Base-by-base conservation (phyloP, 35 echinoderm and acorn worm genomes). In the Heliocidaris tuberculata region DNA sequence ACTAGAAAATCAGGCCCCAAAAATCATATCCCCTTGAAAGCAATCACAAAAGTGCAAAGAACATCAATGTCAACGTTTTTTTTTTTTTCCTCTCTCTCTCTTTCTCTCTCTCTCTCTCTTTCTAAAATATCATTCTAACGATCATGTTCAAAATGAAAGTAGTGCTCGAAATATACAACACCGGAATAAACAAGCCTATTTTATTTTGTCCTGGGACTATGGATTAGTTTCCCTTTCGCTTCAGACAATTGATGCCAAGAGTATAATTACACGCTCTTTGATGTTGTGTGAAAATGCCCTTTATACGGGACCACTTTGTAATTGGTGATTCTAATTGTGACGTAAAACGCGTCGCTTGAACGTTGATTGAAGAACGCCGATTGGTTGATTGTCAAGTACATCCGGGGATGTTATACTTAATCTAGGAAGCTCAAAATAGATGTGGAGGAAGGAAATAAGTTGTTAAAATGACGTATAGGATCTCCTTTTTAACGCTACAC, bases 141-240 rank as follows among this genome's bases (percentile, higher is more conserved):
- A 78, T 2, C 52, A 13, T 42, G 35, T 42, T 42, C 35, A 42
- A 42, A 42, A 42, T 56, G 15, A 12, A 78, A 78, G 65, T 27
- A 78, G 27, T 4, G 65, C 27, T 78, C 65, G 7, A 24, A 78
- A 27, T 27, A 56, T 13, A 15, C 52, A 7, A 27, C 27, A 78
- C 65, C 65, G 65, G 65, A 78, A 78, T 78, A 78, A 78, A 78
- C 65, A 78, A 78, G 65, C 21, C 65, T 78, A 78, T 78, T 78
- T 70, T 78, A 7, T 78, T 78, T 78, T 78, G 65, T 8, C 65
- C 65, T 78, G 65, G 6, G 21, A 8, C 17, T 42, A 42, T n/a
- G 15, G 65, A n/a, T n/a, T 78, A 78, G 65, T 78, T 78, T 78
- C 65, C 21, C 65, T 78, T 78, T 78, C 65, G 17, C 19, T 78